phyloP scores from a whole-genome alignment of 2,888 invertebrate genomes.

The Suillia variegata region DNA sequence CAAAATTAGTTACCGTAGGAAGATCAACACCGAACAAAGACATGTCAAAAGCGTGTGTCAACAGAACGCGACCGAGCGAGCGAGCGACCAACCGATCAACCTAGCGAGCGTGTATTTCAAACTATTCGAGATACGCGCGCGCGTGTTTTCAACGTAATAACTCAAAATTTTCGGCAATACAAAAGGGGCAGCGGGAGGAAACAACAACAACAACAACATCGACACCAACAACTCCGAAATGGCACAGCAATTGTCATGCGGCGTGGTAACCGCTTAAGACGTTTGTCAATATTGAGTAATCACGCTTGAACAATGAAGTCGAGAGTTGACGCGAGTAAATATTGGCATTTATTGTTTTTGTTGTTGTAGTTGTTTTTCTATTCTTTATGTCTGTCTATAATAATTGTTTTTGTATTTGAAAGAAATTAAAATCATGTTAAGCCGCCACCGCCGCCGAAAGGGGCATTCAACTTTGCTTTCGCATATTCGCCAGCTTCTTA shows the following conservation, averaged over 20 bases:
- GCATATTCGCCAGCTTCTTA: too few species aligned
- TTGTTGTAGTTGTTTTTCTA: too few species aligned
- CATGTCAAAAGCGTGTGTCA: slow-evolving; percentile 1
- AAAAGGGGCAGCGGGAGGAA: too few species aligned
- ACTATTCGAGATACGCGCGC: background rate
- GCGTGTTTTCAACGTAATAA: background rate
- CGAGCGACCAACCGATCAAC: too few species aligned
- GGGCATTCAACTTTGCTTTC: too few species aligned
- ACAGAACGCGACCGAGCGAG: too few species aligned
- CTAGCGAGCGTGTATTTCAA: too few species aligned
- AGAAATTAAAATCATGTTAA: background rate
- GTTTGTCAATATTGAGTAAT: slow-evolving; percentile 43
- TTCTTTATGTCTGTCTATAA: too few species aligned
- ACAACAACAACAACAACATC: too few species aligned
- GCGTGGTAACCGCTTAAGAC: slow-evolving; percentile 46
- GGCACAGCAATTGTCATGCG: slow-evolving; percentile 51
- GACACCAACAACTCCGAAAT: too few species aligned
- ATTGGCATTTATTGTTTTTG: slow-evolving; percentile 27
- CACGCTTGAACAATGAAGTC: slow-evolving; percentile 27
- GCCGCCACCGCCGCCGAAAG: too few species aligned
- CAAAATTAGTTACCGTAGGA: background rate
- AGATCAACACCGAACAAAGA: slow-evolving; percentile 18
- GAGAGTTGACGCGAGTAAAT: slow-evolving; percentile 41
- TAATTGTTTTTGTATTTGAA: background rate
- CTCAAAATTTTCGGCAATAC: slow-evolving; percentile 15